Evolutionary conservation across 2,113 vertebrate genomes (phyloP), one percentile per base, ranked within the genome.

Genomic region (Istiophorus platypterus): DNA sequence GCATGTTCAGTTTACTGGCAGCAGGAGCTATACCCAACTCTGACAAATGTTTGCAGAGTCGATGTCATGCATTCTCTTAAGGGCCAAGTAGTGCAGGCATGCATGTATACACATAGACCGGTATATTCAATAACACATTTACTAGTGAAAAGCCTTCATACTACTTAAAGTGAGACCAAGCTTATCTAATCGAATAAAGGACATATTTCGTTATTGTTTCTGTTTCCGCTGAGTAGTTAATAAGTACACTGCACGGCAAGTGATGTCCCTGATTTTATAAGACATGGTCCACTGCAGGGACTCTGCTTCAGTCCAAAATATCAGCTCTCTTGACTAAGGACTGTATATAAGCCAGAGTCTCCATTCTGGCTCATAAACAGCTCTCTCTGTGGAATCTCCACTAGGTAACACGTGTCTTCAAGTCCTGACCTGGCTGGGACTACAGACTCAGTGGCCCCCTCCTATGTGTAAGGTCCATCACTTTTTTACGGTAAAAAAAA

Each of bases 1-100:
- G 47, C 85, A 49, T 80, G 78, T 81, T 77, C 24, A 3, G 69
- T 70, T 82, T 88, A 89, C 85, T 73, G 78, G 80, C 69, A 80
- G 81, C 52, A 1, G 49, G 26, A 80, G 75, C 78, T 81, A 89
- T 76, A 90, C 78, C 78, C 51, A 67, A 84, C 69, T 67, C 81
- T 0, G 76, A 61, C 83, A 84, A 67, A 80, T 86, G 74, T 70
- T 72, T 76, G 26, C 49, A 31, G 37, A 11, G 69, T 56, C 56
- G 29, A 71, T 42, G 58, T 78, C 77, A 59, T 27, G 70, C 71
- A 67, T 81, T 80, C 75, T 63, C 39, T 13, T 1, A 10, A 70
- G 52, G 66, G 31, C 66, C 63, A 49, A 71, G 70, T 26, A 29
- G 34, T 47, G 62, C 70, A 77, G 47, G 39, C 76, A 73, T 72